Percentiles rank a stretch among this genome's conserved stretches.
These are phyloP conservation scores for Ramphastos sulfuratus DNA, from an alignment of 2,113 vertebrate genomes.

Conservation along the genomic window DNA sequence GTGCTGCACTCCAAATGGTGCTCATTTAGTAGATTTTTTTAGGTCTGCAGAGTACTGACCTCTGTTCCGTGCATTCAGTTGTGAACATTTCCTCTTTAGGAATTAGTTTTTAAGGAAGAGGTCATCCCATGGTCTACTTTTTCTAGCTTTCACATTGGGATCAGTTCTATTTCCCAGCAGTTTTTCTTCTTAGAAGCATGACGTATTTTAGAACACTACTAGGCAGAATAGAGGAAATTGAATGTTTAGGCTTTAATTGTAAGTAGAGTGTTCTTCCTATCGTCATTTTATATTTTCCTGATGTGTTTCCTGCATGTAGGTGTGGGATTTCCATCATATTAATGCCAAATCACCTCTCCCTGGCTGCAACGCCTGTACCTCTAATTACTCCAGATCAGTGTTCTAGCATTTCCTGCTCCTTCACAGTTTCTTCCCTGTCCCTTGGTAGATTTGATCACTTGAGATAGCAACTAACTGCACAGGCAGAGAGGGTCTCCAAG, in stretches of 20 bases:
- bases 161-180: not conserved
- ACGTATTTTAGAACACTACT: slow-evolving; percentile 5
- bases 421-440: not conserved
- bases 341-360: not conserved
- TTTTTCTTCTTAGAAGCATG: slow-evolving; percentile 7
- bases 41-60: not conserved
- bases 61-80: not conserved
- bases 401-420: not conserved
- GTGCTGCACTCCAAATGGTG: not conserved
- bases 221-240: slow-evolving; percentile 16
- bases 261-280: not conserved
- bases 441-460: not conserved
- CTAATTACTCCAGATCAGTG: not conserved
- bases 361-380: not conserved
- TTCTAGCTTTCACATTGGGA: not conserved
- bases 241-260: not conserved
- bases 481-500: not conserved
- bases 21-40: not conserved
- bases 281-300: not conserved
- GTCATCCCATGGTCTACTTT: not conserved
- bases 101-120: not conserved
- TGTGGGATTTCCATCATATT: not conserved
- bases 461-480: not conserved
- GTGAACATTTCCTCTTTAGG: not conserved
- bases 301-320: not conserved